phyloP scores from a whole-genome alignment of 2,797 vertebrate genomes.

The Anguilla marmorata region DNA sequence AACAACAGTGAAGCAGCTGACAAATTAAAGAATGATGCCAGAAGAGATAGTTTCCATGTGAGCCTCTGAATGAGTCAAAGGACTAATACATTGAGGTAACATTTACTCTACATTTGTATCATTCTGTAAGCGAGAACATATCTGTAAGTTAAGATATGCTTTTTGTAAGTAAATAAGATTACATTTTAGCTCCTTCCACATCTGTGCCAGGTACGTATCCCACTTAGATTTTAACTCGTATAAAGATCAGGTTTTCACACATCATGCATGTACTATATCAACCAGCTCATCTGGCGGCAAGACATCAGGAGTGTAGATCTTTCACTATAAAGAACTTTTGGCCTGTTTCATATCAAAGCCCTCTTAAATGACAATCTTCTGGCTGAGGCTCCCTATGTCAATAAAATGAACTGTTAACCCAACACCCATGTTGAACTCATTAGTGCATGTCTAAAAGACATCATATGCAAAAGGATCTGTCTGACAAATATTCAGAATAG shows the following conservation, averaged over 20 bases:
- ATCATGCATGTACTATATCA: neutral
- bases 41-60: constrained; percentile 12
- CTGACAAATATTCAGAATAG: neutral
- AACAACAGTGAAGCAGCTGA: constrained; percentile 18
- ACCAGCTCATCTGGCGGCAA: neutral
- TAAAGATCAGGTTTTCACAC: neutral
- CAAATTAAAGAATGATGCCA: constrained; percentile 25
- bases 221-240: neutral
- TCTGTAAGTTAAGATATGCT: neutral
- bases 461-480: neutral
- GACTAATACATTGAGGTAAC: neutral
- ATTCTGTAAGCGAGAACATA: neutral
- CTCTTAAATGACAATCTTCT: neutral
- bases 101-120: neutral
- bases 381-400: neutral
- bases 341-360: neutral
- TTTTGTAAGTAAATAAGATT: neutral
- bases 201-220: neutral
- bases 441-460: neutral
- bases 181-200: neutral
- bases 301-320: neutral
- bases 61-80: neutral
- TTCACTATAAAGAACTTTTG: neutral
- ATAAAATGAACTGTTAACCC: neutral
- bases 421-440: neutral